Conservation (phyloP, 1,140 invertebrate genomes). For the Lamellibrachia luymesi region DNA sequence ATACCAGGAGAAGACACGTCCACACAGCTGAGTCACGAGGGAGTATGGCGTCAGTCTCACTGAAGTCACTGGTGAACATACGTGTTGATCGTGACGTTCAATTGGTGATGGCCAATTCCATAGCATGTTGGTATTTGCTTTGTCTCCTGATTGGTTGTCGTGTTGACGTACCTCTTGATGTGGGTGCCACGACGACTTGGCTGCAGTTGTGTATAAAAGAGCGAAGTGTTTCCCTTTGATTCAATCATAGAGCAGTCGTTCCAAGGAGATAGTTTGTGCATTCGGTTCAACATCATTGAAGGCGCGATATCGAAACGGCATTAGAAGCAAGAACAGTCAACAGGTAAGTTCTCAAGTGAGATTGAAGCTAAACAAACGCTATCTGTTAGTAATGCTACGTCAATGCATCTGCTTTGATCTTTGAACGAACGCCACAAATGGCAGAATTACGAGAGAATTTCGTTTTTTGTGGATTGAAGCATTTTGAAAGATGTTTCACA, state of each 20-base stretch:
- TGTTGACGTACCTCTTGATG: background rate
- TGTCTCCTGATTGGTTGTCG: background rate
- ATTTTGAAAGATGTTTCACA: too few species aligned
- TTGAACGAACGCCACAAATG: background rate
- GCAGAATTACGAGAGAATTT: background rate
- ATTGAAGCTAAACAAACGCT: background rate
- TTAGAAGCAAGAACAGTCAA: background rate
- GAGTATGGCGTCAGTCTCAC: background rate
- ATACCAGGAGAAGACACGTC: background rate
- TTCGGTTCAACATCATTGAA: background rate
- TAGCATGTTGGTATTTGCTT: background rate
- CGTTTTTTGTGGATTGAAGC: background rate
- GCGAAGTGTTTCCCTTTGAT: background rate
- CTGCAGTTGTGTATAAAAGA: background rate
- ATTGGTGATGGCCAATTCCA: background rate
- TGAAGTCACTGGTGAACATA: background rate
- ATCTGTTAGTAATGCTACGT: background rate
- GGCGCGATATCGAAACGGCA: background rate
- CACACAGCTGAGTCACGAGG: background rate
- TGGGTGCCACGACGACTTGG: background rate
- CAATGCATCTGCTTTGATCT: background rate
- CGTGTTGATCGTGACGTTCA: background rate
- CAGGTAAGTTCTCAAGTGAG: background rate
- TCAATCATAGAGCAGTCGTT: background rate
- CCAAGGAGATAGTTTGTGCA: background rate